Evolutionary conservation across 2,113 vertebrate genomes (phyloP).

Genomic region (Myotis brandtii): DNA sequence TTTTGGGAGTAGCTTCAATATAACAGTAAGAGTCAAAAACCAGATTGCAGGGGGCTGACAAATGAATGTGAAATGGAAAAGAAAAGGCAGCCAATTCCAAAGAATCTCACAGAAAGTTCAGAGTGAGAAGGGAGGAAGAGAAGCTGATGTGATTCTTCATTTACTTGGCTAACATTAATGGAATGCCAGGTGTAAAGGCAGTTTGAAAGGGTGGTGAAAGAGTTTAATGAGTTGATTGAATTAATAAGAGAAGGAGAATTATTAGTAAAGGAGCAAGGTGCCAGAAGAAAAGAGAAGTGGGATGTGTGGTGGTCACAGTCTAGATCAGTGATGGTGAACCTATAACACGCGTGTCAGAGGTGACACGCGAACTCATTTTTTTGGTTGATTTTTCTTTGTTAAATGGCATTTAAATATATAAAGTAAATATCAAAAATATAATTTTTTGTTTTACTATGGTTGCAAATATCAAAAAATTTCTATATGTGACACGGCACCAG

Average conservation of each 20-base stretch:
- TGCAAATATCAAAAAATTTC: too few relatives aligned
- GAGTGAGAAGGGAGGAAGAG: background rate
- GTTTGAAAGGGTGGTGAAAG: background rate
- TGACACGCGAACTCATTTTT: too few relatives aligned
- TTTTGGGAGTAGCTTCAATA: background rate
- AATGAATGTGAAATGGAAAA: background rate
- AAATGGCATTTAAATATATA: too few relatives aligned
- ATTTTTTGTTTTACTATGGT: too few relatives aligned
- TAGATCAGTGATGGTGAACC: background rate
- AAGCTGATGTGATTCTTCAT: background rate
- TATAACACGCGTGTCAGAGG: too few relatives aligned
- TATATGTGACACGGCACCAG: too few relatives aligned
- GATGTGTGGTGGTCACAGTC: background rate
- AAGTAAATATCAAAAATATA: too few relatives aligned
- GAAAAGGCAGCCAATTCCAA: background rate
- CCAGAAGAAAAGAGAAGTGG: background rate
- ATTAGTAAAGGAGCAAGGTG: background rate
- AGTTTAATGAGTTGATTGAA: background rate
- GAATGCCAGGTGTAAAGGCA: background rate
- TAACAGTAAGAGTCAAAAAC: background rate
- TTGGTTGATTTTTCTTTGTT: too few relatives aligned
- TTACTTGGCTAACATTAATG: background rate
- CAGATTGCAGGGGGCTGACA: too few relatives aligned
- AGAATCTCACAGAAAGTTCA: background rate
- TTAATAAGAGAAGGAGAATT: background rate